phyloP scores from a whole-genome alignment of 2,113 vertebrate genomes.

The Gnathochromis pfefferi region DNA sequence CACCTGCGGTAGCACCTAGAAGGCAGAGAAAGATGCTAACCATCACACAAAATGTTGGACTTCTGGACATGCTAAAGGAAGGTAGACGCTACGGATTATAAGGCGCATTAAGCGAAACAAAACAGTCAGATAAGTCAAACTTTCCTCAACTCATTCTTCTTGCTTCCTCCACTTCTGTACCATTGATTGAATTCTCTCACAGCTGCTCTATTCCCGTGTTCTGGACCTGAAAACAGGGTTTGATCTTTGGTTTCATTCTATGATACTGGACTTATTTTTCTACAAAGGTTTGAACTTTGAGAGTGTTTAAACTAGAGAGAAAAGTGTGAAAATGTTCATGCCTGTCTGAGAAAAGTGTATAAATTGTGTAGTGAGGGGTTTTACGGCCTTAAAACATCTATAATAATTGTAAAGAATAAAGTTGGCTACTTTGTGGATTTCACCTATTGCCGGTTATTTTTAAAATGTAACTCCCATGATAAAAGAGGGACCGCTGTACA shows the following conservation, averaged over 20 bases:
- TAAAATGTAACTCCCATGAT: not conserved
- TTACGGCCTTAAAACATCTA: not conserved
- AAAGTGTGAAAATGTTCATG: not conserved
- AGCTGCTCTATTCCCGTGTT: not conserved
- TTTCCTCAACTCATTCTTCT: not conserved
- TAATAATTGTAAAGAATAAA: not conserved
- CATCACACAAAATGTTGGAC: not conserved
- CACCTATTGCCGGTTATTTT: not conserved
- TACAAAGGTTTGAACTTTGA: not conserved
- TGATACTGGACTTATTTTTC: not conserved
- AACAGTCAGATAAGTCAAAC: not conserved
- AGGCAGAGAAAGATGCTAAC: not conserved
- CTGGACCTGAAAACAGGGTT: not conserved
- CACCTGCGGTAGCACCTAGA: not conserved
- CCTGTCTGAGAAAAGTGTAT: not conserved
- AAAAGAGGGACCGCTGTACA: not conserved
- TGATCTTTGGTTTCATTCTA: not conserved
- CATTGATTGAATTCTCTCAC: not conserved
- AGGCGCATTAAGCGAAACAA: not conserved
- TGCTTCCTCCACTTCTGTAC: not conserved
- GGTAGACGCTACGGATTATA: not conserved
- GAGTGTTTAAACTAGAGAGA: not conserved
- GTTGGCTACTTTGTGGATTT: not conserved
- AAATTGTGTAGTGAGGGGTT: not conserved
- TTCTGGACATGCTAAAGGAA: not conserved